A percentile compares a stretch with the other conserved stretches of the same genome.
Evolutionary conservation across 2,113 vertebrate species (phyloP).

Genomic region (Spizaetus ornatus): DNA sequence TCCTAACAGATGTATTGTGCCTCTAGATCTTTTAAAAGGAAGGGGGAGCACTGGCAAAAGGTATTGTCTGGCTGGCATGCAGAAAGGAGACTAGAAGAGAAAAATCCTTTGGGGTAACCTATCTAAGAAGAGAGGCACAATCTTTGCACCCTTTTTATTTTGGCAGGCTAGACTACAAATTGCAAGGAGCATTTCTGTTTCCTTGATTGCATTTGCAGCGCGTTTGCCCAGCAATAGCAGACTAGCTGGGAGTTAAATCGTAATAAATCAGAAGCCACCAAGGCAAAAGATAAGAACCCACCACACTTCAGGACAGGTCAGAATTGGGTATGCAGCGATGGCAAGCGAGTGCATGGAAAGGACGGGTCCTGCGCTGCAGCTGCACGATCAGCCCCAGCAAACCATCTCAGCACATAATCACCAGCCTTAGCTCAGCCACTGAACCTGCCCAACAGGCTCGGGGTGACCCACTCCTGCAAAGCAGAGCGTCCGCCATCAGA

Average conservation of each 20-base stretch:
- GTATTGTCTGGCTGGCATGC: background rate
- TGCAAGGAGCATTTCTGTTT: background rate
- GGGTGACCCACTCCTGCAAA: background rate
- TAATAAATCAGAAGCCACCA: background rate
- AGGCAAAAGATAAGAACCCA: background rate
- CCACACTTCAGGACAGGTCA: background rate
- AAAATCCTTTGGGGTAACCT: background rate
- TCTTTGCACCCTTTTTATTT: background rate
- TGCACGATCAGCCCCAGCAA: background rate
- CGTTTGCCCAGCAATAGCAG: background rate
- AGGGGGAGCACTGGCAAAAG: background rate
- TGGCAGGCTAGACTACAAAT: background rate
- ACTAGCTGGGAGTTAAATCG: background rate
- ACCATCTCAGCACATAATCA: background rate
- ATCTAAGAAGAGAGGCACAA: background rate
- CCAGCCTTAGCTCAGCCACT: background rate
- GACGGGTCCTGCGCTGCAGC: background rate
- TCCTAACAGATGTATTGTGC: background rate
- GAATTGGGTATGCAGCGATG: background rate
- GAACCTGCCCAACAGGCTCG: slow-evolving; percentile 44
- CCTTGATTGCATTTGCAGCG: background rate
- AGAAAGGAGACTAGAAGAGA: background rate
- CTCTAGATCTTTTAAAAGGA: background rate
- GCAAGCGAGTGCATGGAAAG: background rate
- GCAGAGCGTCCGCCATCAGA: background rate